Percentiles rank a stretch among this genome's conserved stretches.
Conservation (phyloP, 2,888 invertebrate genomes). For the Cetonia aurata region DNA sequence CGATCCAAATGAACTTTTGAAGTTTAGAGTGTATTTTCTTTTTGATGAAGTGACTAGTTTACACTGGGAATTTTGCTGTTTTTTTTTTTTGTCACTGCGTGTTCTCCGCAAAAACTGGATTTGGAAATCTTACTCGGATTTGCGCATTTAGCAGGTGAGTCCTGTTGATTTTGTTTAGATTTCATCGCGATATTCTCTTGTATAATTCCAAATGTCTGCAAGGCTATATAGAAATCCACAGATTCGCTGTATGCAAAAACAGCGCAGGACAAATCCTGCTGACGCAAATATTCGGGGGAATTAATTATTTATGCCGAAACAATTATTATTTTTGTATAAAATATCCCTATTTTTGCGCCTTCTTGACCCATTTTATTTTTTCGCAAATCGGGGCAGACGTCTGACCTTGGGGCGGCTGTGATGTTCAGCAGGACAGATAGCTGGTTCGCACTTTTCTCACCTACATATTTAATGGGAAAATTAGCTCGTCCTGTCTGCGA, state of each 20-base stretch:
- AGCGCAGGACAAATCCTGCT: too few relatives aligned
- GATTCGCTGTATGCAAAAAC: neutral
- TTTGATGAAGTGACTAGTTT: slow-evolving; percentile 29
- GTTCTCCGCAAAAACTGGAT: slow-evolving; percentile 16
- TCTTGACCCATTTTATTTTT: slow-evolving; percentile 25
- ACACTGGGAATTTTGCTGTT: slow-evolving; percentile 2
- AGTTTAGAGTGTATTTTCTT: slow-evolving; percentile 17
- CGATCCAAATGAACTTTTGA: slow-evolving; percentile 4
- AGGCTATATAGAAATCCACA: neutral
- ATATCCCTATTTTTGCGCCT: neutral
- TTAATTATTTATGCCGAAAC: too few relatives aligned
- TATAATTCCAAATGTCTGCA: slow-evolving; percentile 21
- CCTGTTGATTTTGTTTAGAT: neutral
- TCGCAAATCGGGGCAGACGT: neutral
- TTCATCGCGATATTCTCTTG: neutral
- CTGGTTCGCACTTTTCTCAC: slow-evolving; percentile 11
- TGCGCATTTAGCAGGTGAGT: slow-evolving; percentile 25
- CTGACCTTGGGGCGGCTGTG: slow-evolving; percentile 14
- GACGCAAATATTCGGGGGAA: too few relatives aligned
- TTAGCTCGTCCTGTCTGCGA: slow-evolving; percentile 18
- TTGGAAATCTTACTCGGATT: slow-evolving; percentile 29
- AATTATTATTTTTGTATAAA: too few relatives aligned
- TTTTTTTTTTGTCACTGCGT: slow-evolving; percentile 13
- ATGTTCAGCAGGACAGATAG: too few relatives aligned
- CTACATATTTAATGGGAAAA: slow-evolving; percentile 21